Conservation (phyloP, 2,113 vertebrate species). For the Rhizomys pruinosus region DNA sequence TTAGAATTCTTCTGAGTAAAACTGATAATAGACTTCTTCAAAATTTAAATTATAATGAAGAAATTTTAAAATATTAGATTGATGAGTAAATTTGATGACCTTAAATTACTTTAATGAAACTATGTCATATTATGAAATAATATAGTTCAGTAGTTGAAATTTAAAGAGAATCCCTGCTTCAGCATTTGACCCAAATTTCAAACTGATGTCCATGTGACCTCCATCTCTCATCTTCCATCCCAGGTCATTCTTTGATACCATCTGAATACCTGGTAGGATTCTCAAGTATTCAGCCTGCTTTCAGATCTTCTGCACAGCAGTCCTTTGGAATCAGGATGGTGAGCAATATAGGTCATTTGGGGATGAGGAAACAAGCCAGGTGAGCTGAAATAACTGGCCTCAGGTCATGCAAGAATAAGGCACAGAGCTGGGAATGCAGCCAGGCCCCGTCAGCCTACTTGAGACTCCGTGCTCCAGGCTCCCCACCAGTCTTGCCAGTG, state of each 20-base stretch:
- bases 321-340: too few species aligned
- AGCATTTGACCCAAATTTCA: conserved; percentile 39
- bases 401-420: not conserved
- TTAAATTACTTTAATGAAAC: too few species aligned
- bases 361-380: not conserved
- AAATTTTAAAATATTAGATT: not conserved
- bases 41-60: conserved; percentile 41
- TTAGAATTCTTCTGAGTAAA: conserved; percentile 39
- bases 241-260: not conserved
- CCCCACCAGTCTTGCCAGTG: not conserved
- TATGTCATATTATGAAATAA: conserved; percentile 18
- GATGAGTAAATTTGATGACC: not conserved
- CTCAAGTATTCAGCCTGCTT: not conserved
- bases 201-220: not conserved
- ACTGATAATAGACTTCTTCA: not conserved
- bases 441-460: not conserved
- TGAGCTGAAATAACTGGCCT: not conserved
- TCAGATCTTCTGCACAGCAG: conserved; percentile 1
- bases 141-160: not conserved
- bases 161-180: not conserved
- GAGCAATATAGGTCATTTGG: conserved; percentile 8
- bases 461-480: not conserved
- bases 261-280: not conserved
- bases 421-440: not conserved
- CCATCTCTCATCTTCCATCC: not conserved